A percentile compares a stretch with the other conserved stretches of the same genome.
phyloP scores from a whole-genome alignment of 2,797 vertebrate genomes.

The Anniella stebbinsi region DNA sequence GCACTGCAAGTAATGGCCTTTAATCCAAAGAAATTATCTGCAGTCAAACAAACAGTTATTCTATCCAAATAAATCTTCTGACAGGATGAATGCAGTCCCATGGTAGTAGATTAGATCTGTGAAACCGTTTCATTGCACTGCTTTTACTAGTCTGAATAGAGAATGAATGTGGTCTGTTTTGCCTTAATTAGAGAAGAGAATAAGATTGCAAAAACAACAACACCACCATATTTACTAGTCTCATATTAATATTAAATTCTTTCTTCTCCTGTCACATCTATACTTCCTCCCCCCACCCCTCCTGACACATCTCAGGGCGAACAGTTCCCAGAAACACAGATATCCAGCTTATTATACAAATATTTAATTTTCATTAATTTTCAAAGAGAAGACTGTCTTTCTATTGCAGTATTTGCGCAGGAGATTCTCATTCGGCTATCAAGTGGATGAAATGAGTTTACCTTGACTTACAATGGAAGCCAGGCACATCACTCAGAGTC shows the following conservation, averaged over 20 bases:
- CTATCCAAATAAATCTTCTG: slow-evolving; percentile 36
- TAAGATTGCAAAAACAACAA: slow-evolving; percentile 28
- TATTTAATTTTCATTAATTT: slow-evolving; percentile 73
- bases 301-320: slow-evolving; percentile 35
- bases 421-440: slow-evolving; percentile 54
- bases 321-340: slow-evolving; percentile 49
- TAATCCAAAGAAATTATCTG: slow-evolving; percentile 34
- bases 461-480: slow-evolving; percentile 49
- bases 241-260: slow-evolving; percentile 61
- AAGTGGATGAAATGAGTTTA: slow-evolving; percentile 57
- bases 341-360: slow-evolving; percentile 63
- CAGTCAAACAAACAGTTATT: slow-evolving; percentile 18
- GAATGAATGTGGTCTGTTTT: slow-evolving; percentile 23
- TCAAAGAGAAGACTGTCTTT: slow-evolving; percentile 66
- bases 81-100: slow-evolving; percentile 9
- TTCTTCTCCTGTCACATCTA: not conserved
- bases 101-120: slow-evolving; percentile 15
- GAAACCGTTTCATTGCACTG: slow-evolving; percentile 25
- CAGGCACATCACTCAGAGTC: slow-evolving; percentile 49
- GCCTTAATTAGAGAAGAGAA: slow-evolving; percentile 34
- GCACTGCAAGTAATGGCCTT: not conserved
- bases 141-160: slow-evolving; percentile 41
- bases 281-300: slow-evolving; percentile 25
- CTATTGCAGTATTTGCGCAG: slow-evolving; percentile 51
- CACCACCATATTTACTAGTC: slow-evolving; percentile 34